These are phyloP conservation scores for Leptestheria dahalacensis DNA, from an alignment of 1,140 invertebrate genomes.

Conservation along the genomic window DNA sequence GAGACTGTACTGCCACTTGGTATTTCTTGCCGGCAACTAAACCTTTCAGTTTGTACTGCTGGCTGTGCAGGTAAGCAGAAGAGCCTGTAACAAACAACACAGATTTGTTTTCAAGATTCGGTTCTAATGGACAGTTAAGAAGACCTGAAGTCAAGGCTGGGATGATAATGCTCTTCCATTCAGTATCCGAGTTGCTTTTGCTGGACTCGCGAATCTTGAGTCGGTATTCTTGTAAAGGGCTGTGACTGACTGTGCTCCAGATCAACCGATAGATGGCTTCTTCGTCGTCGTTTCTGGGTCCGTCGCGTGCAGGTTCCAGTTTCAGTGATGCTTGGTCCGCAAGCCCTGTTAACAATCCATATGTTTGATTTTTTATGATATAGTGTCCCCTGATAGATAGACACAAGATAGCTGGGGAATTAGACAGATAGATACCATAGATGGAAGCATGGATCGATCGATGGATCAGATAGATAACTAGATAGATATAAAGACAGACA, in stretches of 20 bases:
- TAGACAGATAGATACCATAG: too few species aligned
- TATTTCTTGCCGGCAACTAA: constrained; percentile 4
- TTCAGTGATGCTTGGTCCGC: background rate
- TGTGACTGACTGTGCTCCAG: constrained; percentile 10
- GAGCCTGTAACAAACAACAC: background rate
- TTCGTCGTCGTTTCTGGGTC: constrained; percentile 2
- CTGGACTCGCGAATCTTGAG: constrained; percentile 6
- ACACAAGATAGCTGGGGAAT: too few species aligned
- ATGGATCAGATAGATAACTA: too few species aligned
- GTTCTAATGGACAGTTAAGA: too few species aligned
- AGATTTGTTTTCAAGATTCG: too few species aligned
- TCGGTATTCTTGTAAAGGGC: constrained; percentile 12
- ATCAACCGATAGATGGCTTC: background rate
- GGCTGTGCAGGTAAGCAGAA: constrained; percentile 7
- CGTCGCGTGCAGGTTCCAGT: background rate
- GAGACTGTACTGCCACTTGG: constrained; percentile 13
- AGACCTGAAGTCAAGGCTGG: background rate
- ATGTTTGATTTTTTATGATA: too few species aligned
- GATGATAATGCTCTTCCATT: constrained; percentile 1
- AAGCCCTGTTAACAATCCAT: too few species aligned
- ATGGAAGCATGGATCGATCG: too few species aligned
- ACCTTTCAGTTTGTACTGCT: constrained; percentile 4
- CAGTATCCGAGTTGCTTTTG: background rate
- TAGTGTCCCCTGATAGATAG: too few species aligned
- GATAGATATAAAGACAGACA: too few species aligned